Evolutionary conservation across 2,797 vertebrate genomes (phyloP), one percentile per base, ranked within the genome.

Genomic region (Argya squamiceps): DNA sequence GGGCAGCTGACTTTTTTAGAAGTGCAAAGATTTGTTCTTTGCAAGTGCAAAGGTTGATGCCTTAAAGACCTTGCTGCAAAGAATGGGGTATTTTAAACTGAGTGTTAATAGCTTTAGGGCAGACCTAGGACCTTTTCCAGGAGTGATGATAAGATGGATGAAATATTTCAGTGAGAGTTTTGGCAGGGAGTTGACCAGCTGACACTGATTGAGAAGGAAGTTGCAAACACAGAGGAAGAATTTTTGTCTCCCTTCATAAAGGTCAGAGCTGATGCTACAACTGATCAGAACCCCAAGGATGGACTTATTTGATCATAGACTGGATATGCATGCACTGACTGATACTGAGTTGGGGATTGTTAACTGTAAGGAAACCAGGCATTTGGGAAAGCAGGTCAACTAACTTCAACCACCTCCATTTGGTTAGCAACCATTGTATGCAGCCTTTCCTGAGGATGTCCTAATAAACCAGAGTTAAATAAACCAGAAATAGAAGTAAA

Each of bases 171-270:
- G 36, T 39, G 23, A 65, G 76, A 71, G 17, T 30, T 94, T 59
- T 50, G 30, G 8, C 29, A 63, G 43, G 18, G 13, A 71, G 32
- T 10, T 60, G 41, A 27, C 43, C 59, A 65, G 37, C 8, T 1
- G 3, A 65, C 23, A 26, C n/a, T 74, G 22, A 58, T 22, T 53
- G 32, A 70, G 39, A 47, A 80, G 43, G 71, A 85, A 91, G 32
- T n/a, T 69, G 6, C 0, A 0, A 65, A 79, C 70, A 62, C 20
- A 20, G 2, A 14, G 9, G 7, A 13, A 26, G n/a, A 67, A 52
- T 34, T 65, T 59, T 91, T 65, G 27, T 26, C 26, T 87, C 41
- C 37, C 39, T 82, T 87, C 13, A 13, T 39, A 47, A 74, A 79
- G 29, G 67, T 84, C 55, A 76, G 73, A 73, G 47, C 19, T 79